Percentiles rank a stretch among this genome's conserved stretches.
Conservation (phyloP, 2,113 vertebrate genomes). For the Sardina pilchardus region DNA sequence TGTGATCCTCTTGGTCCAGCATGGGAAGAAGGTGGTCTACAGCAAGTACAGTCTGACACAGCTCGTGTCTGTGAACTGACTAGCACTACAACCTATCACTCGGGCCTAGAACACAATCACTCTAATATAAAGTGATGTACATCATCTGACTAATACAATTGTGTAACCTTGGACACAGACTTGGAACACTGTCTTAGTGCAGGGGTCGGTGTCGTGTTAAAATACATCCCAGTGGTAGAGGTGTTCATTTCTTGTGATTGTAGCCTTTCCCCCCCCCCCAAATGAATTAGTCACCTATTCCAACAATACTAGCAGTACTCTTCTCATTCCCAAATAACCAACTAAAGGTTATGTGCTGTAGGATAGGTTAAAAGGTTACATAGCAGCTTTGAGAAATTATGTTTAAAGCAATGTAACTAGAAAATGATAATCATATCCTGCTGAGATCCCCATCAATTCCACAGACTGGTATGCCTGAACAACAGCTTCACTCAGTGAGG, state of each 20-base stretch:
- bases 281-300: not conserved
- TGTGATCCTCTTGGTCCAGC: not conserved
- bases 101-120: slow-evolving; percentile 10
- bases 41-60: slow-evolving; percentile 3
- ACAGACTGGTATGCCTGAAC: slow-evolving; percentile 31
- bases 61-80: not conserved
- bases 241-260: not conserved
- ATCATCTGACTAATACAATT: not conserved
- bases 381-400: slow-evolving; percentile 65
- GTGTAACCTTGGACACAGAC: slow-evolving; percentile 9
- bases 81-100: not conserved
- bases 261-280: not conserved
- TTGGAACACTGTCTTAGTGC: slow-evolving; percentile 9
- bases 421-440: slow-evolving; percentile 34
- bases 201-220: not conserved
- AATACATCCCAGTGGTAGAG: slow-evolving; percentile 5
- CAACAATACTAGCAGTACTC: slow-evolving; percentile 19
- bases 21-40: not conserved
- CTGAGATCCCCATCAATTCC: slow-evolving; percentile 29
- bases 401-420: slow-evolving; percentile 62
- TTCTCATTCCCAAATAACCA: not conserved
- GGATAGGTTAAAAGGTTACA: slow-evolving; percentile 38
- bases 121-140: slow-evolving; percentile 14
- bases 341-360: not conserved
- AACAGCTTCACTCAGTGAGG: not conserved